Evolutionary conservation across 2,888 invertebrate genomes (phyloP).

Genomic region (Proisotoma minuta): DNA sequence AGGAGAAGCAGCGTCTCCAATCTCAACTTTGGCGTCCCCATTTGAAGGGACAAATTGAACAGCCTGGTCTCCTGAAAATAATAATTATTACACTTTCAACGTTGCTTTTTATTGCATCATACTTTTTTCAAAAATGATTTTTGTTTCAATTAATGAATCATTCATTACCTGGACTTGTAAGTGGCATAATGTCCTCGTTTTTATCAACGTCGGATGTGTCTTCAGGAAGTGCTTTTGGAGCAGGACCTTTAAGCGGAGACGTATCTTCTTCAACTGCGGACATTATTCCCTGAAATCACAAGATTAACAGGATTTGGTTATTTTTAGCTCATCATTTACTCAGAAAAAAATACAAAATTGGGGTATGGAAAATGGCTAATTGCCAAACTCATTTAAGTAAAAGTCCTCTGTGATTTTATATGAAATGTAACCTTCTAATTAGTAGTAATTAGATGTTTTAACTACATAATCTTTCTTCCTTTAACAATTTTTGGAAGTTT

Average conservation of each 20-base stretch:
- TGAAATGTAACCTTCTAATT: too few species aligned
- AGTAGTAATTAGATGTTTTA: too few species aligned
- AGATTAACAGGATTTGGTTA: not conserved
- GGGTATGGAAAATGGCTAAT: constrained; percentile 8
- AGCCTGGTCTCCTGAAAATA: constrained; percentile 60
- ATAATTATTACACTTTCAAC: too few species aligned
- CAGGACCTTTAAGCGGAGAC: constrained; percentile 36
- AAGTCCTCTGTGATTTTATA: too few species aligned
- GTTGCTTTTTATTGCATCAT: too few species aligned
- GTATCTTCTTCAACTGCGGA: constrained; percentile 26
- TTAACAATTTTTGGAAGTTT: too few species aligned
- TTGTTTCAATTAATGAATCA: too few species aligned
- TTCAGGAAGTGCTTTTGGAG: constrained; percentile 44
- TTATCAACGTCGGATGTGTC: constrained; percentile 37
- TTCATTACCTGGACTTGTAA: constrained; percentile 52
- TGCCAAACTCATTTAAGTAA: constrained; percentile 10
- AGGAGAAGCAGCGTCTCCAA: constrained; percentile 63
- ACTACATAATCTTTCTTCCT: too few species aligned
- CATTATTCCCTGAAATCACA: constrained; percentile 16
- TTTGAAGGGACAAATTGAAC: constrained; percentile 67
- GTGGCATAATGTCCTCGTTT: constrained; percentile 52
- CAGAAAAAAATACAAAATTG: not conserved
- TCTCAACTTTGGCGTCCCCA: constrained; percentile 83
- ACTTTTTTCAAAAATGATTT: too few species aligned
- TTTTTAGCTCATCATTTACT: constrained; percentile 8